Conservation (phyloP, 1,140 invertebrate species). For the Ectropis grisescens region DNA sequence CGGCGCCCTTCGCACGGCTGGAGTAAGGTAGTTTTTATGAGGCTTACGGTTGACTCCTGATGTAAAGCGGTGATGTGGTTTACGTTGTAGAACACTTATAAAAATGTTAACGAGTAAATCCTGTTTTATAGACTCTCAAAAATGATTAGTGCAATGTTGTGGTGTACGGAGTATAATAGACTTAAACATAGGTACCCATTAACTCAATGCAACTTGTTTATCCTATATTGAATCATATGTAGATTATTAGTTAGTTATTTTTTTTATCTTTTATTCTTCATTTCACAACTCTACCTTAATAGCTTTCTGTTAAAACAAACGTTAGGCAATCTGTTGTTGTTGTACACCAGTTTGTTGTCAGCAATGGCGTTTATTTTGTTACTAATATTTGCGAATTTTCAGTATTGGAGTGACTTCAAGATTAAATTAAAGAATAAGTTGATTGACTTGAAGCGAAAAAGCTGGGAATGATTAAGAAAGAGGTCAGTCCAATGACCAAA, state of each 20-base stretch:
- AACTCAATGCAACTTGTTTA: too few relatives aligned
- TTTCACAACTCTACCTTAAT: too few relatives aligned
- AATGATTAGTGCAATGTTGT: too few relatives aligned
- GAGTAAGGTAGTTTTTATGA: slow-evolving; percentile 33
- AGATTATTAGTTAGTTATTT: background rate
- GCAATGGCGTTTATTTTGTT: slow-evolving; percentile 2
- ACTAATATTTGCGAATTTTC: slow-evolving; percentile 7
- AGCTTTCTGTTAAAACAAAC: too few relatives aligned
- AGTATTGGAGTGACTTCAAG: slow-evolving; percentile 54
- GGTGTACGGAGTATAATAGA: too few relatives aligned
- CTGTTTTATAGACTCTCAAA: background rate
- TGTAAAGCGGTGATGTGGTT: background rate
- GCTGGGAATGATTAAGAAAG: slow-evolving; percentile 13
- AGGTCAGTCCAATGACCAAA: slow-evolving; percentile 25
- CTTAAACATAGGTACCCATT: too few relatives aligned
- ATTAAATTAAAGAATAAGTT: slow-evolving; percentile 44
- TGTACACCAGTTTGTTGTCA: too few relatives aligned
- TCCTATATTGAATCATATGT: too few relatives aligned
- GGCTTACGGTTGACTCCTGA: background rate
- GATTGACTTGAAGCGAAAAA: slow-evolving; percentile 21
- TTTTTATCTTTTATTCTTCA: background rate
- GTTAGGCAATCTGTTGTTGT: background rate
- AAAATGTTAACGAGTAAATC: background rate
- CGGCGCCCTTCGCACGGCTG: slow-evolving; percentile 36
- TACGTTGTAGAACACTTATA: background rate